phyloP scores from a whole-genome alignment of 2,888 invertebrate genomes.

The Ochropleura leucogaster region DNA sequence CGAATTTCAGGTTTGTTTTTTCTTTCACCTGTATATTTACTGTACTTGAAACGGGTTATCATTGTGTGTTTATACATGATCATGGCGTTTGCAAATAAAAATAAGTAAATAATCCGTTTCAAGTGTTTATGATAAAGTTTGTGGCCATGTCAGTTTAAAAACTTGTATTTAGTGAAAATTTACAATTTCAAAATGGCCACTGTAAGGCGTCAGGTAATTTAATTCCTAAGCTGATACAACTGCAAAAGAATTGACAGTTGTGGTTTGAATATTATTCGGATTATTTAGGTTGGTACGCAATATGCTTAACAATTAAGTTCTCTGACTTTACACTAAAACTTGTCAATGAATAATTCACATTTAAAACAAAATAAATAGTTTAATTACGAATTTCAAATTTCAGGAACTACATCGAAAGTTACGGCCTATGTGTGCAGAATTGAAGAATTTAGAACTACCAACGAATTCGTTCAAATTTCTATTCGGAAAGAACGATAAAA shows the following conservation, averaged over 20 bases:
- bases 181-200: background rate
- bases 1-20: slow-evolving; percentile 90
- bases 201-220: background rate
- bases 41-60: no score
- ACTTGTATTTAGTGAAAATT: background rate
- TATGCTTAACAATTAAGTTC: background rate
- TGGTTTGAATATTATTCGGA: background rate
- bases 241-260: background rate
- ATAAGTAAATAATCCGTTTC: no score
- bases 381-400: background rate
- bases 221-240: background rate
- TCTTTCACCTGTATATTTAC: background rate
- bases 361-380: background rate
- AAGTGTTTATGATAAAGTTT: no score
- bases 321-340: background rate
- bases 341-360: background rate
- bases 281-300: background rate
- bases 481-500: slow-evolving; percentile 95
- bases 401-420: slow-evolving; percentile 96
- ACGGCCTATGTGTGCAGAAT: slow-evolving; percentile 94
- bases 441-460: slow-evolving; percentile 95
- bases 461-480: slow-evolving; percentile 95
- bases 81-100: no score
- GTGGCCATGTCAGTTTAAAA: no score
- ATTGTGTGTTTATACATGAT: no score